These are phyloP conservation scores for Perca fluviatilis DNA, from an alignment of 2,113 vertebrate genomes.

Conservation along the genomic window DNA sequence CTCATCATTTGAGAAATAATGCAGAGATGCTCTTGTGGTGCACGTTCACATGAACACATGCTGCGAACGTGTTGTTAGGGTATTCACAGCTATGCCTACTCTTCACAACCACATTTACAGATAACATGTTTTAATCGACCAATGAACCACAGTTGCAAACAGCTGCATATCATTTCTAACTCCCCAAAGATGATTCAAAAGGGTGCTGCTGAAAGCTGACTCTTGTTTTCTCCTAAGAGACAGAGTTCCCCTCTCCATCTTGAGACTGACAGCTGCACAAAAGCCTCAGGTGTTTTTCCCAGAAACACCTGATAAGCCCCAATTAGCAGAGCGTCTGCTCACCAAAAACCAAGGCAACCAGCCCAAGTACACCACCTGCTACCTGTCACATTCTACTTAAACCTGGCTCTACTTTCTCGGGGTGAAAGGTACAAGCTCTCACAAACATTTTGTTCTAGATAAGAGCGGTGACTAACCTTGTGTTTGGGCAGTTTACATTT, in stretches of 20 bases:
- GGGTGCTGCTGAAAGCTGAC: slow-evolving; percentile 57
- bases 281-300: slow-evolving; percentile 74
- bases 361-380: slow-evolving; percentile 58
- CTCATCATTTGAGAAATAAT: not conserved
- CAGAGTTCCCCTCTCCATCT: slow-evolving; percentile 16
- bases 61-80: not conserved
- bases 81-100: not conserved
- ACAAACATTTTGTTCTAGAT: slow-evolving; percentile 24
- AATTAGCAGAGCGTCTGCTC: slow-evolving; percentile 76
- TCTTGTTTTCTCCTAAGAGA: slow-evolving; percentile 31
- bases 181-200: not conserved
- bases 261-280: slow-evolving; percentile 67
- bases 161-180: not conserved
- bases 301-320: slow-evolving; percentile 83
- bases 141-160: not conserved
- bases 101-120: not conserved
- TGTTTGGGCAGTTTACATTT: slow-evolving; percentile 18
- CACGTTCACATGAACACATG: not conserved
- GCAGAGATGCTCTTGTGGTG: not conserved
- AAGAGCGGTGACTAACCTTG: not conserved
- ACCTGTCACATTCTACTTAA: slow-evolving; percentile 45
- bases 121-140: not conserved
- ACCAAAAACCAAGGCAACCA: slow-evolving; percentile 41
- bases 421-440: not conserved
- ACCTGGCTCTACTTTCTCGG: slow-evolving; percentile 57